Evolutionary conservation across 2,113 vertebrate species (phyloP), one percentile per base, ranked within the genome.

Genomic region (Oryzias melastigma): DNA sequence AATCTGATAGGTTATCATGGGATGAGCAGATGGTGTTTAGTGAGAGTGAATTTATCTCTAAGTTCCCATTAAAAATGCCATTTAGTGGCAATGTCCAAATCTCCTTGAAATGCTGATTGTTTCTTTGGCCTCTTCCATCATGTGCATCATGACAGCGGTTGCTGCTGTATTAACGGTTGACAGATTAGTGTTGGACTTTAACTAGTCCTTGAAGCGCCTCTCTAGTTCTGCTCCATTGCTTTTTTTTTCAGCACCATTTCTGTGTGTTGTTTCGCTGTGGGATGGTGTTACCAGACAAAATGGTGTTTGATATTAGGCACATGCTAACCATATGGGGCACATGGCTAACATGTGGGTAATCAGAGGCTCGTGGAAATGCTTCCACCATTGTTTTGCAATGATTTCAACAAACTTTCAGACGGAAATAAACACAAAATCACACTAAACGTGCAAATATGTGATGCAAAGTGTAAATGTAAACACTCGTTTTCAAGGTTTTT

Each of bases 91-190:
- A 67, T 16, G 6, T 77, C 69, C 74, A 86, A 84, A 84, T 77
- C 78, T 77, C 73, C 75, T 81, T 81, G 58, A 84, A 76, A 73
- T 66, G 60, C 69, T 59, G 61, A 74, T 80, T 75, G 67, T 77
- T 76, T 82, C 69, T 73, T 18, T 7, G 43, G 50, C 60, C 68
- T 77, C 71, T 59, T 76, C 71, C 68, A 68, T 78, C 35, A 65
- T 73, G 82, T 81, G 68, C 51, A 68, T 71, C 68, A 71, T 69
- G 59, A 78, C 86, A 78, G 44, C 41, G 52, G 43, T 41, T 67
- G 51, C 47, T 53, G 56, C 40, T 35, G 66, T 17, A 48, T 43
- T 57, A 48, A 63, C 63, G 50, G 58, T 44, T 58, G 61, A 69
- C 78, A 67, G 71, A 80, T 74, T 77, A 51, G 51, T 48, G 43